A percentile compares a stretch with the other conserved stretches of the same genome.
phyloP scores from a whole-genome alignment of 2,888 invertebrate species.

The Diploptera punctata region DNA sequence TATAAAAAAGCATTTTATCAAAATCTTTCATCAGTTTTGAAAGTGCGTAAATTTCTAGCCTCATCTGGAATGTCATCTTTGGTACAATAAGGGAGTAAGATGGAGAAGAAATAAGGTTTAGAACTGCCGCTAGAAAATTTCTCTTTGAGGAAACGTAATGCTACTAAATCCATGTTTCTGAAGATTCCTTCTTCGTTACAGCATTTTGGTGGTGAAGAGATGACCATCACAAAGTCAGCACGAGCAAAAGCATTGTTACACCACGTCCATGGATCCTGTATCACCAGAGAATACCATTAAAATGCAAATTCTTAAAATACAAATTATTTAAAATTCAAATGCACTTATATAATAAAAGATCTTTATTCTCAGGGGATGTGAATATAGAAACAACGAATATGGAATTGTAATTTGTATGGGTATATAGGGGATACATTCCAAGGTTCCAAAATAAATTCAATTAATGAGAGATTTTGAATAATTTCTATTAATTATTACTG shows the following conservation, averaged over 20 bases:
- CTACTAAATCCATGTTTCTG: conserved; percentile 50
- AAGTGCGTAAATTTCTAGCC: conserved; percentile 49
- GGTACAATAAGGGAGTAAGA: conserved; percentile 53
- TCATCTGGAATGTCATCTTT: conserved; percentile 51
- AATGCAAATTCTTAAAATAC: too few relatives aligned
- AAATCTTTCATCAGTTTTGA: conserved; percentile 51
- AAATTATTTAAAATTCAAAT: too few relatives aligned
- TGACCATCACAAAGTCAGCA: conserved; percentile 51
- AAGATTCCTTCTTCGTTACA: conserved; percentile 45
- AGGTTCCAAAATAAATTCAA: too few relatives aligned
- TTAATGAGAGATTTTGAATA: too few relatives aligned
- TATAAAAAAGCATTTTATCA: conserved; percentile 42
- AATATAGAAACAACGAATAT: too few relatives aligned
- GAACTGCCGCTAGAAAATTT: conserved; percentile 46
- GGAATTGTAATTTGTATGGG: too few relatives aligned
- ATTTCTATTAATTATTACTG: too few relatives aligned
- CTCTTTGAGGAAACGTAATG: conserved; percentile 50
- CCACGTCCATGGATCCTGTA: conserved; percentile 53
- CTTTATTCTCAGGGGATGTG: too few relatives aligned
- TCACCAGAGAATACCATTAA: too few relatives aligned
- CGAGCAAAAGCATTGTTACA: conserved; percentile 51
- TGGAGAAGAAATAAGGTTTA: conserved; percentile 49
- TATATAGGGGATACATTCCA: too few relatives aligned
- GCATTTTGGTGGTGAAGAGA: conserved; percentile 49
- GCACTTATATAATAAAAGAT: too few relatives aligned